phyloP scores from a whole-genome alignment of 2,797 vertebrate species.

The Clarias fuscus region DNA sequence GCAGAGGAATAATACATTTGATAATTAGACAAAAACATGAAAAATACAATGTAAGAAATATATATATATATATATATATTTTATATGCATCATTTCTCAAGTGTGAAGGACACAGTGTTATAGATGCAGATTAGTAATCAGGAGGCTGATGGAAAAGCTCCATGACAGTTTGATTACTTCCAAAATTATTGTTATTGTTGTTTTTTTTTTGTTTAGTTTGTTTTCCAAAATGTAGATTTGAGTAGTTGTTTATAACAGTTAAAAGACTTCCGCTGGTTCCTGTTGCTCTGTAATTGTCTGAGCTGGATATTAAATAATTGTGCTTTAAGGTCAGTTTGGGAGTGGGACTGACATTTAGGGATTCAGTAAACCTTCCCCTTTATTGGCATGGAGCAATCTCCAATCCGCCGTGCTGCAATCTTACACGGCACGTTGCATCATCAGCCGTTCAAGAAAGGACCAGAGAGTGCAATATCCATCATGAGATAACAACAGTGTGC shows the following conservation, averaged over 20 bases:
- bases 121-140: neutral
- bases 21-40: neutral
- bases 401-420: constrained; percentile 42
- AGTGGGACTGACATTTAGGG: constrained; percentile 41
- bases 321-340: constrained; percentile 50
- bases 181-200: too few species aligned
- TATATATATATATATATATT: too few species aligned
- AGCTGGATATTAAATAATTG: constrained; percentile 42
- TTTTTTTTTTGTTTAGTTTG: neutral
- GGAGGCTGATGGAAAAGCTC: neutral
- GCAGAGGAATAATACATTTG: too few species aligned
- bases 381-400: constrained; percentile 48
- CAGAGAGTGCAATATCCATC: constrained; percentile 47
- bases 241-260: neutral
- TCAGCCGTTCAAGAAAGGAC: constrained; percentile 38
- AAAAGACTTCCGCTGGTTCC: constrained; percentile 2
- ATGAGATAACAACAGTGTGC: constrained; percentile 43
- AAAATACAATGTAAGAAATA: neutral
- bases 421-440: constrained; percentile 28
- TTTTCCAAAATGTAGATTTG: neutral
- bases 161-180: constrained; percentile 3
- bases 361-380: constrained; percentile 43
- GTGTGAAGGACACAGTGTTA: too few species aligned
- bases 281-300: constrained; percentile 35
- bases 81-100: neutral